Evolutionary conservation across 30 jellyfish, hydroid and myxozoan genomes (phyloP), one percentile per base, ranked within the genome.

Genomic region (Pelagia noctiluca): DNA sequence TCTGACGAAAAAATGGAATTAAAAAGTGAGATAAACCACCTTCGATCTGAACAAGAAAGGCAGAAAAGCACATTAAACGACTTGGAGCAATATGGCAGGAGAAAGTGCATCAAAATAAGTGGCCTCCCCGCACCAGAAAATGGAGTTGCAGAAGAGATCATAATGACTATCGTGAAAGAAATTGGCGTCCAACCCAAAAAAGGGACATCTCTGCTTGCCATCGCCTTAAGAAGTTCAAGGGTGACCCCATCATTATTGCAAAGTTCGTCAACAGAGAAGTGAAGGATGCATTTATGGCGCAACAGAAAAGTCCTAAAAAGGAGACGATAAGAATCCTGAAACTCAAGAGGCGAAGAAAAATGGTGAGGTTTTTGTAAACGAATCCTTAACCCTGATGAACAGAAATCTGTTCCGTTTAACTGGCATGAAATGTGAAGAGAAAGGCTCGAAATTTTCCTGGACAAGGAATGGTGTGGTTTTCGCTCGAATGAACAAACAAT

Each of bases 71-170:
- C 35, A 5, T 4, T 60, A 22, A 60, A 60, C 23, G 19, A 60
- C 8, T 26, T 60, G 10, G 72, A 60, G 21, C 72, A 60, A n/a
- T 60, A 60, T 26, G 72, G 72, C 72, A 60, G 23, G 35, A 8
- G 72, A 26, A 26, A 60, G 21, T n/a, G 29, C 12, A 60, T 60
- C 72, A n/a, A 60, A 10, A 60, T 60, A 10, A n/a, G 34, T 60
- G 72, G 72, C 29, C 18, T 48, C n/a, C 62, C 62, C n/a, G n/a
- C 18, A n/a, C 13, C 13, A 48, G n/a, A 48, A 11, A 48, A 60
- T 60, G 72, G 21, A 60, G 21, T 5, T 24, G 21, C 72, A n/a
- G 72, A 60, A 22, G 35, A 60, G 34, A 60, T 60, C 21, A 26
- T n/a, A n/a, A 22, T 60, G 8, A 24, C 29, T 8, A 8, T 60